Conservation (phyloP, 2,888 invertebrate species). For the Cryptus armator region DNA sequence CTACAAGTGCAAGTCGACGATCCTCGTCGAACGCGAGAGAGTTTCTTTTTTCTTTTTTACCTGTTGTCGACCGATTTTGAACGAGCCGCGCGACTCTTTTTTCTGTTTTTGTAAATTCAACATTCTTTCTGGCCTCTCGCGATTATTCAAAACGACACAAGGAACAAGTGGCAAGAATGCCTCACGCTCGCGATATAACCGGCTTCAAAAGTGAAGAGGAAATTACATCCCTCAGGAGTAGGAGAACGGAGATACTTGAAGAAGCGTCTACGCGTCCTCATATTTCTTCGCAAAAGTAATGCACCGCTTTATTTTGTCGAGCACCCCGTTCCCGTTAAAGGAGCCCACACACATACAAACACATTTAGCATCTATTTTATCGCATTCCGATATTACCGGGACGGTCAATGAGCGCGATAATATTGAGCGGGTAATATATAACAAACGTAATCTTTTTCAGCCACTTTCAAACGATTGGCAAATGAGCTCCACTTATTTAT, state of each 20-base stretch:
- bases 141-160: constrained; percentile 4
- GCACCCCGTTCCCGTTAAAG: neutral
- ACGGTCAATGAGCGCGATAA: constrained; percentile 11
- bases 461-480: constrained; percentile 36
- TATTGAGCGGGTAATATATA: constrained; percentile 16
- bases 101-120: constrained; percentile 14
- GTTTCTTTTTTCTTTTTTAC: constrained; percentile 37
- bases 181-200: neutral
- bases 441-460: constrained; percentile 10
- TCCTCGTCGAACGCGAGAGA: constrained; percentile 52
- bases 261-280: neutral
- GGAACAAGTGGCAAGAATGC: neutral
- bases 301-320: neutral
- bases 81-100: constrained; percentile 22
- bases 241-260: neutral
- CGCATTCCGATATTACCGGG: constrained; percentile 20
- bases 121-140: neutral
- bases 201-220: constrained; percentile 16
- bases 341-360: constrained; percentile 30
- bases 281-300: neutral
- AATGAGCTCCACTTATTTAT: constrained; percentile 35
- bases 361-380: constrained; percentile 22
- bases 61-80: constrained; percentile 41
- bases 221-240: neutral
- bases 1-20: constrained; percentile 54